Conservation (phyloP, 2,113 vertebrate genomes). For the Pteropus alecto region DNA sequence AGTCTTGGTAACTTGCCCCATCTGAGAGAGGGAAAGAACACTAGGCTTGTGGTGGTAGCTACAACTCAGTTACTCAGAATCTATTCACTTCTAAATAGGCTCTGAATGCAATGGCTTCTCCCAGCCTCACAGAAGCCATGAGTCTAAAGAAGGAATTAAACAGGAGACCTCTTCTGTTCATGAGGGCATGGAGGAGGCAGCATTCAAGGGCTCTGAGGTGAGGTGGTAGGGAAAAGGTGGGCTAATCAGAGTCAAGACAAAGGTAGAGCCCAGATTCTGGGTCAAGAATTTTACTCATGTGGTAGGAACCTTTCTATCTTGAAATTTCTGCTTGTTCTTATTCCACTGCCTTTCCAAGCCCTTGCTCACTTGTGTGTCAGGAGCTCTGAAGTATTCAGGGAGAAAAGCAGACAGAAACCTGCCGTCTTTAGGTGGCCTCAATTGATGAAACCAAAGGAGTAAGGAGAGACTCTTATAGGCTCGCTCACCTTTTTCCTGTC, state of each 20-base stretch:
- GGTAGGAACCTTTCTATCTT: not conserved
- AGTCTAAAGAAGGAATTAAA: not conserved
- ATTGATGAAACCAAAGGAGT: not conserved
- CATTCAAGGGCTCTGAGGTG: not conserved
- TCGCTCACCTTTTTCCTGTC: not conserved
- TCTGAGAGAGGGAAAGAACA: not conserved
- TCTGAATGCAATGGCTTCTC: not conserved
- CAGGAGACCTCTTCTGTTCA: no score
- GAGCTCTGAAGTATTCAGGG: not conserved
- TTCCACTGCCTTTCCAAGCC: not conserved
- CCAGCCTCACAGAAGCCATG: not conserved
- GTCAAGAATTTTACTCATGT: not conserved
- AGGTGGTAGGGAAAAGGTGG: no score
- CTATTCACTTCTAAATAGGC: not conserved
- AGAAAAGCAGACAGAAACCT: not conserved
- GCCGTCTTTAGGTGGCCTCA: not conserved
- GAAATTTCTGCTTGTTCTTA: not conserved
- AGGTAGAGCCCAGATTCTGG: not conserved
- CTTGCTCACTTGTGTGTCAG: not conserved
- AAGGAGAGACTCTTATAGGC: not conserved
- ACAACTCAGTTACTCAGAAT: not conserved
- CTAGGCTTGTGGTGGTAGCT: not conserved
- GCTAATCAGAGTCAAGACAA: not conserved
- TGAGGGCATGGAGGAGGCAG: not conserved
- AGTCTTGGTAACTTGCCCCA: not conserved